A percentile compares a stretch with the other conserved stretches of the same genome.
These are phyloP conservation scores for Chrysocyon brachyurus DNA, from an alignment of 2,797 vertebrate genomes.

Conservation along the genomic window DNA sequence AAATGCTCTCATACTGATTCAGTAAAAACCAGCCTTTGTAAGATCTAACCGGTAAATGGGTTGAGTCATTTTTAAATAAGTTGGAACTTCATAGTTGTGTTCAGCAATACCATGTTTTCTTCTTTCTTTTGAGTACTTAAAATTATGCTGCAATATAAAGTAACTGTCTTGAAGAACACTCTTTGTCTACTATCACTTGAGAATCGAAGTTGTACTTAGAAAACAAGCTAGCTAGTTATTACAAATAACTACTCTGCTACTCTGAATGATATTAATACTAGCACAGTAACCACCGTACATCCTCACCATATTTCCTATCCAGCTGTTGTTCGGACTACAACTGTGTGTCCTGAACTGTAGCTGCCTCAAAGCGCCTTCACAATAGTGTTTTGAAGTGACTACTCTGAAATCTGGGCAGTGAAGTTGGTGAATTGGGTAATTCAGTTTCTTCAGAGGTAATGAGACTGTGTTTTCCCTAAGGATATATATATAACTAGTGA, in stretches of 20 bases:
- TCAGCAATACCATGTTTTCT: conserved; percentile 70
- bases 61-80: conserved; percentile 70
- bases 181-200: conserved; percentile 68
- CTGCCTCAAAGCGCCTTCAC: conserved; percentile 75
- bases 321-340: conserved; percentile 65
- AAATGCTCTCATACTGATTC: conserved; percentile 71
- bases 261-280: conserved; percentile 46
- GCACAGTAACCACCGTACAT: conserved; percentile 42
- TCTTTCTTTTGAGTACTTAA: conserved; percentile 69
- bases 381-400: conserved; percentile 61
- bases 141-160: conserved; percentile 61
- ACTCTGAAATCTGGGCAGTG: conserved; percentile 68
- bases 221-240: conserved; percentile 61
- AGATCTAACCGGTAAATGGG: conserved; percentile 76
- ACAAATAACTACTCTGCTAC: conserved; percentile 1
- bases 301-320: conserved; percentile 49
- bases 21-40: conserved; percentile 77
- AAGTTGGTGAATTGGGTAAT: conserved; percentile 74
- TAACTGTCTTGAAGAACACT: conserved; percentile 75
- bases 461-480: conserved; percentile 84
- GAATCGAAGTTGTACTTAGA: conserved; percentile 68
- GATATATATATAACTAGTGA: conserved; percentile 81
- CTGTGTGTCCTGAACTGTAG: conserved; percentile 61
- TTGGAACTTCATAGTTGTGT: conserved; percentile 64
- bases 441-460: conserved; percentile 85